These are phyloP conservation scores for Pedetes capensis DNA, from an alignment of 2,113 vertebrate genomes.

Conservation along the genomic window DNA sequence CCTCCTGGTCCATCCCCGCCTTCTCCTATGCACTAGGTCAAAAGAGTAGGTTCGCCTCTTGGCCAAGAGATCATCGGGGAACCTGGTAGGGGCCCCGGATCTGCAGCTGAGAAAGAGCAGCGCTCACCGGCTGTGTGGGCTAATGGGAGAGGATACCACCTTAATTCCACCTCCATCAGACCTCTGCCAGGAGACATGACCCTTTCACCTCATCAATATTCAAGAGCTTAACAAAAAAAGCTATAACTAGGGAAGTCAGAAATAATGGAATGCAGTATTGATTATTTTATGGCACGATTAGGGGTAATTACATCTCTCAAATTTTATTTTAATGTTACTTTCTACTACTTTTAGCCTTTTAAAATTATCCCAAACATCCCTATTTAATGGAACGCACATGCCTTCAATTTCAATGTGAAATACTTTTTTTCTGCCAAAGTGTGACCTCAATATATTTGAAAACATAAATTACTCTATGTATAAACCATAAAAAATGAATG, in stretches of 20 bases:
- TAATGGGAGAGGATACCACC: conserved; percentile 81
- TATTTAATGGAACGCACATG: conserved; percentile 88
- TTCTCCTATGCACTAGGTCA: no score
- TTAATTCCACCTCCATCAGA: conserved; percentile 87
- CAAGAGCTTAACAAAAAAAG: conserved; percentile 88
- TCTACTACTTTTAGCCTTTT: conserved; percentile 90
- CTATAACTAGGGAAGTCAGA: conserved; percentile 88
- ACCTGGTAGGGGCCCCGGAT: not conserved
- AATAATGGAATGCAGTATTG: conserved; percentile 91
- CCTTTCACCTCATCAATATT: conserved; percentile 89
- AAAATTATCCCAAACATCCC: conserved; percentile 89
- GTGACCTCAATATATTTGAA: conserved; percentile 89
- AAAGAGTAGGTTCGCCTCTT: not conserved
- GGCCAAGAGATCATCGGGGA: rapidly evolving
- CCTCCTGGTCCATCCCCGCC: no score
- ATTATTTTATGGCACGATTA: conserved; percentile 92
- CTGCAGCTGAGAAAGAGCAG: conserved; percentile 17
- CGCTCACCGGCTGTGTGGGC: conserved; percentile 37
- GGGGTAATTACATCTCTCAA: conserved; percentile 90
- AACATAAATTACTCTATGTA: conserved; percentile 89
- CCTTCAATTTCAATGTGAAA: conserved; percentile 89
- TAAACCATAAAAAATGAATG: conserved; percentile 92
- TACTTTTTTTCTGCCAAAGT: conserved; percentile 88
- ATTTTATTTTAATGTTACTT: conserved; percentile 92
- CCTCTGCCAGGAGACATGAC: conserved; percentile 82